Conservation (phyloP, 1,140 invertebrate species). For the Monochamus saltuarius region DNA sequence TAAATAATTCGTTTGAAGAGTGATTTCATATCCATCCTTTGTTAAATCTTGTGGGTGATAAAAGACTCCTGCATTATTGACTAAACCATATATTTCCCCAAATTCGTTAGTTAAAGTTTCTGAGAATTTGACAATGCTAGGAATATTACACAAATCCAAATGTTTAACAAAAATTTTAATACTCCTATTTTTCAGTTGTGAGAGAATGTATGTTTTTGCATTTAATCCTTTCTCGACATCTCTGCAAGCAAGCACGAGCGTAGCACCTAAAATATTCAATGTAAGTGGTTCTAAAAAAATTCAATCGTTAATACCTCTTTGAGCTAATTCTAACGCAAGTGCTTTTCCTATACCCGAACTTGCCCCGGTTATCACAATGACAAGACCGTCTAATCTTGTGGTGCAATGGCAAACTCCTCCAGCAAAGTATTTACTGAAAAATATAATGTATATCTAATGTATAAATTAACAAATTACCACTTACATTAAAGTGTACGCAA, state of each 20-base stretch:
- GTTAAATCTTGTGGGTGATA: slow-evolving; percentile 56
- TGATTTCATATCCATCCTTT: slow-evolving; percentile 60
- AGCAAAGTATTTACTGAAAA: slow-evolving; percentile 48
- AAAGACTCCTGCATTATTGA: slow-evolving; percentile 66
- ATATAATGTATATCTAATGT: slow-evolving; percentile 7
- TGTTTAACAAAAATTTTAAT: slow-evolving; percentile 44
- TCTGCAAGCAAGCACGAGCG: slow-evolving; percentile 58
- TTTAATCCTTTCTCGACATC: slow-evolving; percentile 53
- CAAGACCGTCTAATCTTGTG: slow-evolving; percentile 54
- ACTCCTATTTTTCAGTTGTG: slow-evolving; percentile 38
- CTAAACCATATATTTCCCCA: slow-evolving; percentile 52
- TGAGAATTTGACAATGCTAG: slow-evolving; percentile 44
- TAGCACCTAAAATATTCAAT: slow-evolving; percentile 49
- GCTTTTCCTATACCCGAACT: slow-evolving; percentile 63
- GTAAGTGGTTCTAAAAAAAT: not conserved
- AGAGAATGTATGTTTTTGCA: slow-evolving; percentile 51
- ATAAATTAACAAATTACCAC: slow-evolving; percentile 16
- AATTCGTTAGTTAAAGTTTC: slow-evolving; percentile 39
- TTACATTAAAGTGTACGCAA: slow-evolving; percentile 44
- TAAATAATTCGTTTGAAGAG: slow-evolving; percentile 66
- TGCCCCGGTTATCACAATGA: slow-evolving; percentile 63
- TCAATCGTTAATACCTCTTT: slow-evolving; percentile 41
- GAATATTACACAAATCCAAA: slow-evolving; percentile 46
- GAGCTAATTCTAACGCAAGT: slow-evolving; percentile 55
- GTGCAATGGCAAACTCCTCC: slow-evolving; percentile 49